Evolutionary conservation across 2,797 vertebrate genomes (phyloP).

Genomic region (Pangasius sanitwongsei): DNA sequence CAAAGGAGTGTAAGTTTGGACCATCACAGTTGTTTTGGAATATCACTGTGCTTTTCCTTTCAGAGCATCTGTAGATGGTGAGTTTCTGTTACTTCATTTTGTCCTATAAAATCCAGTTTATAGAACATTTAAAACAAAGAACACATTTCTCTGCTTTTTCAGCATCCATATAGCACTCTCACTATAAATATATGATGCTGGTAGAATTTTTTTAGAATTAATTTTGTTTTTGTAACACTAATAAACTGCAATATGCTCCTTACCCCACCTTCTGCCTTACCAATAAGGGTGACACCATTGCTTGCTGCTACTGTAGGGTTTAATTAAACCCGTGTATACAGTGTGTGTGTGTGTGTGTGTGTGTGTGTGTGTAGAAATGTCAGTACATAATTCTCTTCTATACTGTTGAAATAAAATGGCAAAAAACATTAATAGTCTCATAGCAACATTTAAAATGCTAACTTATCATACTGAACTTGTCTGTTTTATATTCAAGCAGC

Average conservation of each 20-base stretch:
- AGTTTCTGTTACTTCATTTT: neutral
- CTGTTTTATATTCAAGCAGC: slow-evolving; percentile 67
- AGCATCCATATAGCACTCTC: no score
- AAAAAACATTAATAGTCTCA: slow-evolving; percentile 51
- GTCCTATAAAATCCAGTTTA: neutral
- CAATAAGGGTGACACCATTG: slow-evolving; percentile 58
- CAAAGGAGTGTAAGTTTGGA: neutral
- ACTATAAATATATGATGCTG: neutral
- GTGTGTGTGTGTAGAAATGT: slow-evolving; percentile 54
- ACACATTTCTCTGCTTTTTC: neutral
- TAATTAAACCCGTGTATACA: slow-evolving; percentile 55
- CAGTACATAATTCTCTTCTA: slow-evolving; percentile 60
- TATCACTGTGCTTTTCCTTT: slow-evolving; percentile 41
- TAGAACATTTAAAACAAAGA: neutral
- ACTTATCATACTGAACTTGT: slow-evolving; percentile 64
- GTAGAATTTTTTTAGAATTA: neutral
- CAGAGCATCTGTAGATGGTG: neutral
- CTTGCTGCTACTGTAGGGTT: slow-evolving; percentile 70
- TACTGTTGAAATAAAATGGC: slow-evolving; percentile 64
- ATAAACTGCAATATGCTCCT: slow-evolving; percentile 31
- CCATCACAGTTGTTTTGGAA: slow-evolving; percentile 19
- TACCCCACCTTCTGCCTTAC: slow-evolving; percentile 47
- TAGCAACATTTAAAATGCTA: slow-evolving; percentile 60
- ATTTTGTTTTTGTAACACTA: neutral
- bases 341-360: slow-evolving; percentile 54